phyloP scores from a whole-genome alignment of 2,888 invertebrate genomes.

The Eristalis intricaria region DNA sequence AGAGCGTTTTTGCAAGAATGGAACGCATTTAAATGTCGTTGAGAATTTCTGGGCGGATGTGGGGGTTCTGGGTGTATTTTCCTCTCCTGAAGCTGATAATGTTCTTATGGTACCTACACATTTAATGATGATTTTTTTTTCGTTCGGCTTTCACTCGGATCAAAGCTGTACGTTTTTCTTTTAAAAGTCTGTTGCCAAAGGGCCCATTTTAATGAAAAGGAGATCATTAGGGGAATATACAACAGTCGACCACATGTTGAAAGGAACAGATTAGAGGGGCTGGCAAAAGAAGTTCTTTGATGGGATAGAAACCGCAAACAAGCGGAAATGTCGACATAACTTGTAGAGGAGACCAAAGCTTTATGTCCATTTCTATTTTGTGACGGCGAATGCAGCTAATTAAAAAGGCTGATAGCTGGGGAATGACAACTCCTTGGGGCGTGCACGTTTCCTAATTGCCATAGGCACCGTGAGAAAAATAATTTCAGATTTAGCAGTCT shows the following conservation, averaged over 20 bases:
- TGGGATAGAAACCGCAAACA: conserved; percentile 27
- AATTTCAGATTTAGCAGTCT: not conserved
- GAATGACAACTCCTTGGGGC: conserved; percentile 7
- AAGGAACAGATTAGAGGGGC: conserved; percentile 6
- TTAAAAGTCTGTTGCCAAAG: conserved; percentile 31
- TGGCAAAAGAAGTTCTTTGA: conserved; percentile 27
- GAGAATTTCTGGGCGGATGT: not conserved
- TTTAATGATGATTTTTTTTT: conserved; percentile 12
- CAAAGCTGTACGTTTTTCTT: conserved; percentile 32
- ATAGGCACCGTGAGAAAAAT: not conserved
- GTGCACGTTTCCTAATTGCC: not conserved
- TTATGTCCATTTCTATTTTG: conserved; percentile 19
- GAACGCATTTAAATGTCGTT: conserved; percentile 15
- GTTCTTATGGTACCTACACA: not conserved
- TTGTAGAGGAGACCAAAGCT: conserved; percentile 17
- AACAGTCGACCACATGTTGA: conserved; percentile 38
- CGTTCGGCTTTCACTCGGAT: conserved; percentile 16
- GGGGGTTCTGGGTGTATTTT: not conserved
- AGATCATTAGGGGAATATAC: conserved; percentile 44
- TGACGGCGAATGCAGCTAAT: conserved; percentile 29
- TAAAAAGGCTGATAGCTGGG: conserved; percentile 11
- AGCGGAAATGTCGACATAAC: conserved; percentile 36
- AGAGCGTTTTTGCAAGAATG: not conserved
- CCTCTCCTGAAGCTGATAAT: conserved; percentile 14
- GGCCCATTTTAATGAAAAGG: conserved; percentile 45